Conservation (phyloP, 2,113 vertebrate species). For the Poecile atricapillus region DNA sequence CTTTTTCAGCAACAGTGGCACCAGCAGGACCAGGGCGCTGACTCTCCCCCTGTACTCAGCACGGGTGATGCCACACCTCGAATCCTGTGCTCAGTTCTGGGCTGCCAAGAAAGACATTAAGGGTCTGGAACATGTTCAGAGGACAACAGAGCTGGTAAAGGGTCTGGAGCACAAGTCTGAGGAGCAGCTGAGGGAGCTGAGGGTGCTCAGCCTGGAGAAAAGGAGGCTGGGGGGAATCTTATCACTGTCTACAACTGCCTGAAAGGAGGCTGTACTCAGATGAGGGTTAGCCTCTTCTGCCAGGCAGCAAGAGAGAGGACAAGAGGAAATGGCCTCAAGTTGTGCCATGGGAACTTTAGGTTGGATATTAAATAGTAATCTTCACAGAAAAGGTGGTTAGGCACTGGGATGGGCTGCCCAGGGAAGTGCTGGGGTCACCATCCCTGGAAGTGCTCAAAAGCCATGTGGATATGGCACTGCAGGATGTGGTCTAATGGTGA, state of each 20-base stretch:
- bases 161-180: background rate
- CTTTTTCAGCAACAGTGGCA: background rate
- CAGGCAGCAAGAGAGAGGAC: background rate
- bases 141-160: background rate
- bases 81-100: background rate
- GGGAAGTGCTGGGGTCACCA: background rate
- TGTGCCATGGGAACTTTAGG: background rate
- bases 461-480: background rate
- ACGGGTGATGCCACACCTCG: background rate
- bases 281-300: accelerated
- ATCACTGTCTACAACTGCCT: background rate
- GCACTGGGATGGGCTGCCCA: background rate
- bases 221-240: background rate
- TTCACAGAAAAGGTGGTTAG: background rate
- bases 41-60: background rate
- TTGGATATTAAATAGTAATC: background rate
- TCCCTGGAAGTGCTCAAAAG: background rate
- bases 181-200: background rate
- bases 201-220: background rate
- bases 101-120: background rate
- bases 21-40: background rate
- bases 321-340: background rate
- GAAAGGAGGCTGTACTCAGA: background rate
- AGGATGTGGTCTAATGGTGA: background rate
- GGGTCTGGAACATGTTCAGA: accelerated